A percentile compares a stretch with the other conserved stretches of the same genome.
Conservation (phyloP, 2,797 vertebrate genomes). For the Parauchenoglanis punctatus region DNA sequence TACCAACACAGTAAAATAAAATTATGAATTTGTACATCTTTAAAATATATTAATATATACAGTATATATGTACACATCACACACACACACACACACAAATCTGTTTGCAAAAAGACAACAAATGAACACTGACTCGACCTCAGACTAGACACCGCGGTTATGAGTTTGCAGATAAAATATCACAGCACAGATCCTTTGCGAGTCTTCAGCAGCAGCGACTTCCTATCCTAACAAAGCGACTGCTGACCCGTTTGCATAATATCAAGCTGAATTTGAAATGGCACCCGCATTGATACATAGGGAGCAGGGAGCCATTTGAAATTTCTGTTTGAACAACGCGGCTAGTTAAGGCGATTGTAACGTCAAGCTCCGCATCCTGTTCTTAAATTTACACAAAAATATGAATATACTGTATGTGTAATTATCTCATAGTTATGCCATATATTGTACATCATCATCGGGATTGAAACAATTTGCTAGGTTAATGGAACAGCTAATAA, state of each 20-base stretch:
- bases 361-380: slow-evolving; percentile 57
- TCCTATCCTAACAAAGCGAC: slow-evolving; percentile 65
- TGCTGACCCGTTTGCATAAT: slow-evolving; percentile 58
- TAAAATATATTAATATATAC: slow-evolving; percentile 64
- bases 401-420: slow-evolving; percentile 69
- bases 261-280: slow-evolving; percentile 41
- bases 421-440: slow-evolving; percentile 44
- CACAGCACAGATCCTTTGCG: slow-evolving; percentile 45
- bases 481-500: slow-evolving; percentile 59
- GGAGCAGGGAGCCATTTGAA: neutral
- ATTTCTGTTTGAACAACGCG: slow-evolving; percentile 28
- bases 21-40: slow-evolving; percentile 48
- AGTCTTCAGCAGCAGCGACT: slow-evolving; percentile 63
- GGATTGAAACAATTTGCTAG: slow-evolving; percentile 64
- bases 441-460: neutral
- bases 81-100: slow-evolving; percentile 67
- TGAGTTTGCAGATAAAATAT: slow-evolving; percentile 50
- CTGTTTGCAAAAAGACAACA: slow-evolving; percentile 58
- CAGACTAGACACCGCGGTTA: slow-evolving; percentile 51
- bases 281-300: neutral
- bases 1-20: slow-evolving; percentile 56
- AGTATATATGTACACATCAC: slow-evolving; percentile 67
- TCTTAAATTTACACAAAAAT: slow-evolving; percentile 60
- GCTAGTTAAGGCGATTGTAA: slow-evolving; percentile 74
- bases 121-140: slow-evolving; percentile 50